phyloP scores from a whole-genome alignment of 2,888 invertebrate species.

The Caenorhabditis sp. region DNA sequence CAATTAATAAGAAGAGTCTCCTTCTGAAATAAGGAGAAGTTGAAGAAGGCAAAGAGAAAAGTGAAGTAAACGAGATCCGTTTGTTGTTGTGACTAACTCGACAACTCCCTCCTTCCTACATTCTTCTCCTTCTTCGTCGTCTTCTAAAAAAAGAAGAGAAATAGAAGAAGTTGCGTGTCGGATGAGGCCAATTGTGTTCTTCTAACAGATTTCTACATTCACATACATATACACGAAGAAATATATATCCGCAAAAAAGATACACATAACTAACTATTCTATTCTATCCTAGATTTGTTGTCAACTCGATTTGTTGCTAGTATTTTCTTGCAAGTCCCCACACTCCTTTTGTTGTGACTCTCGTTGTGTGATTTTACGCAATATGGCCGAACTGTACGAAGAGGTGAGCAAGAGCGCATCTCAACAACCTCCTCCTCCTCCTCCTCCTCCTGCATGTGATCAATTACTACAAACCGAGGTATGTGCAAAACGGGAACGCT shows the following conservation, averaged over 20 bases:
- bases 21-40: constrained; percentile 16
- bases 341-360: constrained; percentile 10
- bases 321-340: constrained; percentile 3
- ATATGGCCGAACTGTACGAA: constrained; percentile 41
- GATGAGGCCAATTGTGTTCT: constrained; percentile 47
- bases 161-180: constrained; percentile 18
- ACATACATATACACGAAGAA: constrained; percentile 15
- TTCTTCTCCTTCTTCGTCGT: not conserved
- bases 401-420: constrained; percentile 40
- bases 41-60: constrained; percentile 4
- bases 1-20: constrained; percentile 42
- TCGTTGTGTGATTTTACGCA: not conserved
- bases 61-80: not conserved
- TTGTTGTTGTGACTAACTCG: not conserved
- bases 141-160: constrained; percentile 13
- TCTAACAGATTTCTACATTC: constrained; percentile 7
- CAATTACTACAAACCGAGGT: constrained; percentile 38
- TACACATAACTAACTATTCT: not conserved
- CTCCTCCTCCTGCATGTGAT: constrained; percentile 35
- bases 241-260: not conserved
- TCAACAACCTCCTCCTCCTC: constrained; percentile 12
- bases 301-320: not conserved
- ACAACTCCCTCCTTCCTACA: not conserved
- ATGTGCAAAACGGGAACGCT: constrained; percentile 13
- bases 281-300: not conserved